Evolutionary conservation across 2,888 invertebrate genomes (phyloP).

Genomic region (Chrysolina haemoptera): DNA sequence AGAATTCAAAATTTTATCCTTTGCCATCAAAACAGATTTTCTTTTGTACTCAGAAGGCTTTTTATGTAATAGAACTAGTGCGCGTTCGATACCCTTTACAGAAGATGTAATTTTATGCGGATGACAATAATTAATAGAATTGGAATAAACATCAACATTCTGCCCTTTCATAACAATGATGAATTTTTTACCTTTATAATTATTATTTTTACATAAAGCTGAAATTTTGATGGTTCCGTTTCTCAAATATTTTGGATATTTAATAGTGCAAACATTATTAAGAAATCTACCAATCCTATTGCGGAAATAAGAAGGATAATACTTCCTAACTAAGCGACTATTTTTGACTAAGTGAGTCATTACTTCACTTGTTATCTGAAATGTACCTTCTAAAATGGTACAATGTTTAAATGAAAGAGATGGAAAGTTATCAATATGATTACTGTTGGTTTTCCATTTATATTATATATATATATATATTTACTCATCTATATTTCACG

Average conservation of each 20-base stretch:
- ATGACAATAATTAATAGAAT: constrained; percentile 27
- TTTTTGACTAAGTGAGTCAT: neutral
- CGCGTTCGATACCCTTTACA: constrained; percentile 25
- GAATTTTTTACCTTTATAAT: constrained; percentile 27
- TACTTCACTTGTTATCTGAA: neutral
- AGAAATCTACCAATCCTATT: constrained; percentile 4
- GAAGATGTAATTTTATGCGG: constrained; percentile 22
- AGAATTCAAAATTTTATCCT: neutral
- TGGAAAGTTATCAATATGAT: constrained; percentile 8
- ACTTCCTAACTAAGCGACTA: neutral
- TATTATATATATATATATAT: too few species aligned
- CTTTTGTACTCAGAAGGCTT: neutral
- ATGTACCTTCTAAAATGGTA: neutral
- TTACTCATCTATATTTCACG: too few species aligned
- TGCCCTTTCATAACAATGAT: constrained; percentile 18
- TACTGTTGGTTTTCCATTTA: neutral
- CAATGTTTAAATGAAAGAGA: neutral
- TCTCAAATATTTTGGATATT: constrained; percentile 23
- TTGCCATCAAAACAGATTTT: neutral
- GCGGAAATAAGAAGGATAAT: constrained; percentile 15
- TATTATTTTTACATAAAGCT: constrained; percentile 30
- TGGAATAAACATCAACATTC: constrained; percentile 4
- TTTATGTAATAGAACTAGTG: neutral
- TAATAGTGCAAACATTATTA: constrained; percentile 18
- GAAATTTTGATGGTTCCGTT: constrained; percentile 20